These are phyloP conservation scores for Apis cerana DNA, from an alignment of 1,140 invertebrate species.

Conservation along the genomic window DNA sequence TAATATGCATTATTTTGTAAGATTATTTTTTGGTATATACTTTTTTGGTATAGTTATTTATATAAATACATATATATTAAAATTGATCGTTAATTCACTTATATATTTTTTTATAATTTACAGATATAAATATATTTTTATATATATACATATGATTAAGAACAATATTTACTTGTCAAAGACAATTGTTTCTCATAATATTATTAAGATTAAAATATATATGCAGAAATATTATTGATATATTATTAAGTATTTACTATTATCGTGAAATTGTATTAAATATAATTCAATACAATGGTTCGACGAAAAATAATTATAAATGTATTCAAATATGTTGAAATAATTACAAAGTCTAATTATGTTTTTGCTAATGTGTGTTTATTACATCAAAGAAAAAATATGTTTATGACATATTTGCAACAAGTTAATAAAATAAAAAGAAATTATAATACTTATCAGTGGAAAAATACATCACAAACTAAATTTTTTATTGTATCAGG, in stretches of 20 bases:
- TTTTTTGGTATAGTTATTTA: conserved; percentile 5
- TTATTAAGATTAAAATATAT: background rate
- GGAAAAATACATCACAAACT: background rate
- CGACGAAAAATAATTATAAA: conserved; percentile 18
- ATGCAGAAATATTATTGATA: background rate
- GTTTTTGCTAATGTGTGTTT: background rate
- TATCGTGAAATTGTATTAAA: background rate
- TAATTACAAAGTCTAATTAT: background rate
- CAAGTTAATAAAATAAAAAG: conserved; percentile 16
- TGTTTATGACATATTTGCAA: background rate
- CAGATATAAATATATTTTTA: background rate
- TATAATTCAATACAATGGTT: background rate
- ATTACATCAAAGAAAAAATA: background rate
- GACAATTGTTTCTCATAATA: background rate
- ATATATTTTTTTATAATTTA: background rate
- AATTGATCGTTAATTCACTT: conserved; percentile 2
- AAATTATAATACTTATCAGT: conserved; percentile 3
- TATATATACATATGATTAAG: no score
- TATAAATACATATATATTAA: background rate
- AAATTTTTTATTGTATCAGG: conserved; percentile 17
- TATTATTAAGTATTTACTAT: background rate
- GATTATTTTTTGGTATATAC: conserved; percentile 1
- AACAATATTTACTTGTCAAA: background rate
- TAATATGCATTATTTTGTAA: background rate
- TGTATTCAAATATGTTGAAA: background rate